Conservation (phyloP, 2,888 invertebrate genomes). For the Vesta saturnalis region DNA sequence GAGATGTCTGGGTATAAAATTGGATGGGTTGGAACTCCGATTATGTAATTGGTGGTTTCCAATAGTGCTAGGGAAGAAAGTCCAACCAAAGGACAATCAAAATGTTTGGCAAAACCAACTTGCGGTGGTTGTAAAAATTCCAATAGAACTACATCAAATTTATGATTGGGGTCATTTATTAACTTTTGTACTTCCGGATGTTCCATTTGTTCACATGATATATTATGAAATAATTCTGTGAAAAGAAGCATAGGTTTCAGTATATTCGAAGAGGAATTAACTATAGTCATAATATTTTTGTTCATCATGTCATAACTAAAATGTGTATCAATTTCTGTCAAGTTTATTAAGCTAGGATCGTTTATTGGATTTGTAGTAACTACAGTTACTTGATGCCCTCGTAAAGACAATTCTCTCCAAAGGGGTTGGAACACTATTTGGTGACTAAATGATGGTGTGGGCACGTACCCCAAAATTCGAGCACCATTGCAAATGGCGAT, state of each 20-base stretch:
- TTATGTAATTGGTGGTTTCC: slow-evolving; percentile 63
- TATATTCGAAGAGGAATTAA: not conserved
- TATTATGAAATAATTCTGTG: not conserved
- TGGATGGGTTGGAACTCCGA: slow-evolving; percentile 67
- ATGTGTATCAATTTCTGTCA: slow-evolving; percentile 60
- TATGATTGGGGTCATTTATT: slow-evolving; percentile 54
- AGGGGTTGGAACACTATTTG: slow-evolving; percentile 62
- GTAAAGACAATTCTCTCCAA: slow-evolving; percentile 59
- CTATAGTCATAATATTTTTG: not conserved
- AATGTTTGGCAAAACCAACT: slow-evolving; percentile 66
- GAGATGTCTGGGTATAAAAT: slow-evolving; percentile 60
- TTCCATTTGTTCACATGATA: slow-evolving; percentile 22
- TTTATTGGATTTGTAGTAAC: slow-evolving; percentile 61
- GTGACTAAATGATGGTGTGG: slow-evolving; percentile 63
- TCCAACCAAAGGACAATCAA: slow-evolving; percentile 66
- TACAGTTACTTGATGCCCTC: slow-evolving; percentile 64
- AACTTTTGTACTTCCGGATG: slow-evolving; percentile 51
- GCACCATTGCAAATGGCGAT: slow-evolving; percentile 47
- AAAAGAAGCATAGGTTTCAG: slow-evolving; percentile 22
- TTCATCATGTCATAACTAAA: slow-evolving; percentile 30
- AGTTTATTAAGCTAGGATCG: slow-evolving; percentile 55
- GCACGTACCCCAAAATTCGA: slow-evolving; percentile 60
- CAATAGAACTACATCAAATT: slow-evolving; percentile 68
- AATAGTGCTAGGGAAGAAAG: slow-evolving; percentile 65
- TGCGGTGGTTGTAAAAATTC: slow-evolving; percentile 65